phyloP scores from a whole-genome alignment of 1,140 invertebrate genomes.

The Drosophila rufa region DNA sequence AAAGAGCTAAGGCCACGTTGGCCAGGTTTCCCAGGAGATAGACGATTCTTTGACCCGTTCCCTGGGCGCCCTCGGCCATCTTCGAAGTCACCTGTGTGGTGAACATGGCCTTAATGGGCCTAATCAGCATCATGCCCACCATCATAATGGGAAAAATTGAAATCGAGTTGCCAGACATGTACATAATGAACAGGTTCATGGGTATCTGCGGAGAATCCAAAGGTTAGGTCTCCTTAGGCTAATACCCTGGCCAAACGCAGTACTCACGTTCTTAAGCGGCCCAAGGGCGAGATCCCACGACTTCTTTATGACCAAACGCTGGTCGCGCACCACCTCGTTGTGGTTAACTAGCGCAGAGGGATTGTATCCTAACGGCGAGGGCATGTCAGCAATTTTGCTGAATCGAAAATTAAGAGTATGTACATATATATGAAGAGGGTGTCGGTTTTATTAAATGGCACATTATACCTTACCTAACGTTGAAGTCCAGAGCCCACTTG shows the following conservation, averaged over 20 bases:
- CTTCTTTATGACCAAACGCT: conserved; percentile 95
- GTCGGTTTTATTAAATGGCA: neutral
- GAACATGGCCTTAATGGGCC: conserved; percentile 97
- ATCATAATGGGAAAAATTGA: conserved; percentile 99
- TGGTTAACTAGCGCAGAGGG: conserved; percentile 89
- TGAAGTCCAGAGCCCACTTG: conserved; percentile 83
- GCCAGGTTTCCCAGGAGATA: conserved; percentile 98
- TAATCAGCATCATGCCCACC: conserved; percentile 99
- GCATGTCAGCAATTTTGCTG: conserved; percentile 86
- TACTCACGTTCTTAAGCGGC: conserved; percentile 87
- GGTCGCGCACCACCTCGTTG: conserved; percentile 91
- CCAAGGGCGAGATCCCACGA: conserved; percentile 99
- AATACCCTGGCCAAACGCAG: too few relatives aligned
- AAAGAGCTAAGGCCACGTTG: conserved; percentile 96
- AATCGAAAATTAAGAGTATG: conserved; percentile 2
- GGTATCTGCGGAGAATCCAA: conserved; percentile 87
- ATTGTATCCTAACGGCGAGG: conserved; percentile 94
- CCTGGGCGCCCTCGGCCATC: conserved; percentile 97
- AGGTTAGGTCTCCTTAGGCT: neutral
- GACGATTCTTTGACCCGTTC: conserved; percentile 95
- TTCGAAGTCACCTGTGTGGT: conserved; percentile 96
- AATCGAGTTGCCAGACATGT: conserved; percentile 99
- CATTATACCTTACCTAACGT: conserved; percentile 48
- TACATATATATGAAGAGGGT: neutral
- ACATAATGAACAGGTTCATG: conserved; percentile 99